Percentiles rank a stretch among this genome's conserved stretches.
Conservation (phyloP, 92 coral and sea anemone genomes). For the Porites cylindrica region DNA sequence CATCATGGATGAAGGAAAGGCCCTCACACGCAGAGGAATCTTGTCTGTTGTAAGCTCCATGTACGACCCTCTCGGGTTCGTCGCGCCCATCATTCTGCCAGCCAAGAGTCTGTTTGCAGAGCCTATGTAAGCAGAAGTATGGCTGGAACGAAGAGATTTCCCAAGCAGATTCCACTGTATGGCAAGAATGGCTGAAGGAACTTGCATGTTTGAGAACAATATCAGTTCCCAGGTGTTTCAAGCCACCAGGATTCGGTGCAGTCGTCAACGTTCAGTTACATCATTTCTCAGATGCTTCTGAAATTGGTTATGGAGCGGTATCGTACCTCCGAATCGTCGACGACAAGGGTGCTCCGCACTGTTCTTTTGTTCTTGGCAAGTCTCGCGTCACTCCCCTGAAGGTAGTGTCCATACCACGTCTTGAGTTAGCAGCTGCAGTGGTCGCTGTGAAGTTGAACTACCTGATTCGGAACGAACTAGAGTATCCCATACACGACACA, state of each 20-base stretch:
- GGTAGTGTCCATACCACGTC: conserved; percentile 38
- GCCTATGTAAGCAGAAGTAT: conserved; percentile 30
- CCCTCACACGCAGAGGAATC: conserved; percentile 52
- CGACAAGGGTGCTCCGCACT: background rate
- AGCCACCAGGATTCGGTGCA: conserved; percentile 18
- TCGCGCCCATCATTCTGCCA: conserved; percentile 35
- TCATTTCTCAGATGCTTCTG: conserved; percentile 48
- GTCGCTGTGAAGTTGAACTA: conserved; percentile 22
- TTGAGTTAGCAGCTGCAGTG: conserved; percentile 53
- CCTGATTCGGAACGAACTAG: conserved; percentile 16
- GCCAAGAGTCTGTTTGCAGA: background rate
- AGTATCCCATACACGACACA: conserved; percentile 10
- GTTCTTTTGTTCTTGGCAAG: no score
- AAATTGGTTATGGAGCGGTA: conserved; percentile 47
- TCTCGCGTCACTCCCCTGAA: conserved; percentile 13
- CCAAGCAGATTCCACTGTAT: background rate
- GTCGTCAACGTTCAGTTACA: conserved; percentile 27
- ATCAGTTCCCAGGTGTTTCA: conserved; percentile 13
- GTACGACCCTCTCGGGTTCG: conserved; percentile 56
- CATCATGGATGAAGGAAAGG: background rate
- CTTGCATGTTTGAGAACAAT: conserved; percentile 21
- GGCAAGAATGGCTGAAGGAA: conserved; percentile 37
- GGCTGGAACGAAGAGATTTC: conserved; percentile 48
- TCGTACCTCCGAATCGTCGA: conserved; percentile 37
- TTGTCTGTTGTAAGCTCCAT: conserved; percentile 41